phyloP scores from a whole-genome alignment of 2,113 vertebrate genomes.

The Neogale vison region DNA sequence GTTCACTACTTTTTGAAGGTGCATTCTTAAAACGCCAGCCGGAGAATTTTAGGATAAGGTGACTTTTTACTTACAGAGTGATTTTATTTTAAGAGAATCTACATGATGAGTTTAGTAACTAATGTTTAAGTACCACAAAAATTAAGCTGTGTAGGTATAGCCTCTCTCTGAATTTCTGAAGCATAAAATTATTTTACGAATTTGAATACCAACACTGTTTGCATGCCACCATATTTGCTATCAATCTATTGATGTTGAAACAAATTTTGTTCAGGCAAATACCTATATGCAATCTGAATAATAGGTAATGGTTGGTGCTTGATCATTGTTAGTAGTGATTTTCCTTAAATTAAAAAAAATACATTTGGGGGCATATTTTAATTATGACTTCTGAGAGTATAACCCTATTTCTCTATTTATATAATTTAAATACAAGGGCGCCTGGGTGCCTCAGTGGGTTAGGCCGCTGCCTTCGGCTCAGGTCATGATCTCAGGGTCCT shows the following conservation, averaged over 20 bases:
- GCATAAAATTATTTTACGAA: constrained; percentile 28
- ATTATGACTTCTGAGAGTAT: constrained; percentile 1
- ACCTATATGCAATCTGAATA: constrained; percentile 27
- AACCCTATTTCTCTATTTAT: constrained; percentile 14
- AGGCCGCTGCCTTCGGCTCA: too few species aligned
- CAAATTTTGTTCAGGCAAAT: background rate
- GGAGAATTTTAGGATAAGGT: background rate
- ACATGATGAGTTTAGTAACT: background rate
- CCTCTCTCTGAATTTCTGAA: background rate
- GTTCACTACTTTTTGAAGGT: background rate
- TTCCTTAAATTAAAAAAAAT: background rate
- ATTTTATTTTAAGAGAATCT: background rate
- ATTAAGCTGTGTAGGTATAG: background rate
- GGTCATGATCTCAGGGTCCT: too few species aligned
- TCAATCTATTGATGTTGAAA: background rate
- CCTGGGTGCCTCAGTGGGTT: too few species aligned
- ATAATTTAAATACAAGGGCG: constrained; percentile 3
- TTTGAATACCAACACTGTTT: constrained; percentile 37
- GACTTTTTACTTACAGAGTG: background rate
- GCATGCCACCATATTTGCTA: background rate
- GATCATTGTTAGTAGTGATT: background rate
- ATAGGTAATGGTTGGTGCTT: background rate
- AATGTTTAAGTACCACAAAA: background rate
- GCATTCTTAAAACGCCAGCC: background rate
- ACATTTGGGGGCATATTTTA: background rate